Evolutionary conservation across 2,888 invertebrate genomes (phyloP).

Genomic region (Charanyca ferruginea): DNA sequence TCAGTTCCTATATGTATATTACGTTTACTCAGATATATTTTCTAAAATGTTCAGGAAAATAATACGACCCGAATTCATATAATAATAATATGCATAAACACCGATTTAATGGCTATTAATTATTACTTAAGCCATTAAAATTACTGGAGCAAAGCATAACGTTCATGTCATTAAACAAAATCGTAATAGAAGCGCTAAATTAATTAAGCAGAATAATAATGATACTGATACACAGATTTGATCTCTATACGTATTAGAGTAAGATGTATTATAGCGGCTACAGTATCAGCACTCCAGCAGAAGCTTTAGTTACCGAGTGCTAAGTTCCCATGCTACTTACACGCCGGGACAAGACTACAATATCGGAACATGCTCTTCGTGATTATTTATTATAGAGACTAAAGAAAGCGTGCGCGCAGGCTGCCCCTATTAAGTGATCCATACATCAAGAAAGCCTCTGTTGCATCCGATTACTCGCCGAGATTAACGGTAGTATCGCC

Average conservation of each 20-base stretch:
- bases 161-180: slow-evolving; percentile 55
- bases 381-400: slow-evolving; percentile 86
- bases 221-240: slow-evolving; percentile 15
- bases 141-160: slow-evolving; percentile 54
- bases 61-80: slow-evolving; percentile 26
- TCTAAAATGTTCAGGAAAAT: slow-evolving; percentile 26
- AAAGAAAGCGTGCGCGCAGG: slow-evolving; percentile 81
- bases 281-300: not conserved
- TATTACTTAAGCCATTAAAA: slow-evolving; percentile 52
- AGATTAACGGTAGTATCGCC: slow-evolving; percentile 74
- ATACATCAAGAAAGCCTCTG: slow-evolving; percentile 73
- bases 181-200: slow-evolving; percentile 45
- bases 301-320: slow-evolving; percentile 57
- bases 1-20: slow-evolving; percentile 14
- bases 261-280: slow-evolving; percentile 37
- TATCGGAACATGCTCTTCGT: slow-evolving; percentile 86
- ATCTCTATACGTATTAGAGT: slow-evolving; percentile 26
- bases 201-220: slow-evolving; percentile 43
- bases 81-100: slow-evolving; percentile 18
- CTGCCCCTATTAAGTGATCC: slow-evolving; percentile 79
- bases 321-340: slow-evolving; percentile 82
- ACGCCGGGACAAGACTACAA: slow-evolving; percentile 78
- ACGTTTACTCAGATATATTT: slow-evolving; percentile 3
- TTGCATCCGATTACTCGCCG: slow-evolving; percentile 64
- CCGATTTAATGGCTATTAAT: slow-evolving; percentile 41